A percentile compares a stretch with the other conserved stretches of the same genome.
Evolutionary conservation across 2,113 vertebrate genomes (phyloP).

Genomic region (Bettongia penicillata): DNA sequence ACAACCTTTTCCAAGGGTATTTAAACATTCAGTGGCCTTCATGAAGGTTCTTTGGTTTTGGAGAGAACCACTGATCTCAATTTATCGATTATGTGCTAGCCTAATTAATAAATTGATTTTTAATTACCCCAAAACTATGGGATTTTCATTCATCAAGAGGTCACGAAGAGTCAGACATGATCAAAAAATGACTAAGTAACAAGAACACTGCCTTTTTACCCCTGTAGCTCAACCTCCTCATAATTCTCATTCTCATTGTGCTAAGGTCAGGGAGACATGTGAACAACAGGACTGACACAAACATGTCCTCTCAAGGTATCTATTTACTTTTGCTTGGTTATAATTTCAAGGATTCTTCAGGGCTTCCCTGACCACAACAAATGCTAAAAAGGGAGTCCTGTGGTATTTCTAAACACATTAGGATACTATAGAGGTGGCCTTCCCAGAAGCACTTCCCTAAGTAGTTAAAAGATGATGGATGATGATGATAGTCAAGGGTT

Average conservation of each 20-base stretch:
- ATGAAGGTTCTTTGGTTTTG: too few relatives aligned
- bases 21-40: too few relatives aligned
- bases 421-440: not conserved
- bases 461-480: not conserved
- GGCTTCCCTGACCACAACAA: not conserved
- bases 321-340: not conserved
- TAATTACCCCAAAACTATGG: too few relatives aligned
- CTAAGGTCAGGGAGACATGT: not conserved
- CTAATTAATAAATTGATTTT: too few relatives aligned
- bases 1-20: too few relatives aligned
- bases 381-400: not conserved
- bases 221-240: not conserved
- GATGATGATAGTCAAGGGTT: not conserved
- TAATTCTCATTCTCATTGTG: not conserved
- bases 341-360: not conserved
- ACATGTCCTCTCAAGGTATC: not conserved
- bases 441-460: not conserved
- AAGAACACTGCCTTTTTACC: not conserved
- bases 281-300: not conserved
- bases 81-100: too few relatives aligned
- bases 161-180: not conserved
- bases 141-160: too few relatives aligned
- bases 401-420: not conserved
- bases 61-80: too few relatives aligned
- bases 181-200: not conserved